Evolutionary conservation across 2,113 vertebrate genomes (phyloP).

Genomic region (Platysternon megacephalum): DNA sequence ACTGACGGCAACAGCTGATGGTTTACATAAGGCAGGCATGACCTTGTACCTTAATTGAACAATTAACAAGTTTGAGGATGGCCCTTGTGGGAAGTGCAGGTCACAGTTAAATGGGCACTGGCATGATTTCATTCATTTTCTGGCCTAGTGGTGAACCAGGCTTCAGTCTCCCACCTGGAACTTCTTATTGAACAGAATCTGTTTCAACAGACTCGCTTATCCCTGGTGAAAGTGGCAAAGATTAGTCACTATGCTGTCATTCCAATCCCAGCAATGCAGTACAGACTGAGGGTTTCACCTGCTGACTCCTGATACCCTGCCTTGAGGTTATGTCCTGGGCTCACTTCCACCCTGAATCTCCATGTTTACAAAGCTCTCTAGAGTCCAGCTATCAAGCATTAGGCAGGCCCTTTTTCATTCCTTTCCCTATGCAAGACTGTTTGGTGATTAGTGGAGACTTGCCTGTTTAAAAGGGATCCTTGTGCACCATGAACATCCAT

Average conservation of each 20-base stretch:
- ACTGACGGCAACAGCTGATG: not conserved
- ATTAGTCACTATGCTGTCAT: not conserved
- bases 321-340: accelerated
- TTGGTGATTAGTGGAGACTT: not conserved
- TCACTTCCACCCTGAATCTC: not conserved
- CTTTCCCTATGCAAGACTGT: not conserved
- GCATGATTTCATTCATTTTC: not conserved
- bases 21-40: not conserved
- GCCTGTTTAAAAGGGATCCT: not conserved
- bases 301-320: not conserved
- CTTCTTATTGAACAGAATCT: accelerated
- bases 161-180: not conserved
- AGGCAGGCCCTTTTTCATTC: not conserved
- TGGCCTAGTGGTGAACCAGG: not conserved
- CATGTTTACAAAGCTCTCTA: not conserved
- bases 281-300: not conserved
- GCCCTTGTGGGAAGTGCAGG: conserved; percentile 15
- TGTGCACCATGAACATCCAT: not conserved
- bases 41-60: not conserved
- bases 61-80: conserved; percentile 47
- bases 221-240: not conserved
- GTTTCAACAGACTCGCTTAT: not conserved
- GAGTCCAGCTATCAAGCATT: not conserved
- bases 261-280: not conserved
- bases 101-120: conserved; percentile 59